Base-by-base conservation (phyloP, 2,888 invertebrate species). In the Rhingia campestris region DNA sequence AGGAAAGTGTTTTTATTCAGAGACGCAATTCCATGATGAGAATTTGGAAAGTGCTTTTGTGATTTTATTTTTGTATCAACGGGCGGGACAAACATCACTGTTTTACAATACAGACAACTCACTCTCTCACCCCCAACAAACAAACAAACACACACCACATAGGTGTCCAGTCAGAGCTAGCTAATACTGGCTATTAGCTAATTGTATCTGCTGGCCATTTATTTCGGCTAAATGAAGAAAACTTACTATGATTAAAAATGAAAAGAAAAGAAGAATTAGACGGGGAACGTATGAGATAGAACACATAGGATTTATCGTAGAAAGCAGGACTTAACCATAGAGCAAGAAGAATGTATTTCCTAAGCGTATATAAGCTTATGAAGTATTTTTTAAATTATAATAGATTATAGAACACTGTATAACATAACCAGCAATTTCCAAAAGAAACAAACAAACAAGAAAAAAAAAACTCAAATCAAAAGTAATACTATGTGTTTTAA, bases 11-110 rank as follows among this genome's bases (percentile, higher is more conserved):
- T 84, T 84, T 30, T 30, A 84, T 72, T 84, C 74, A 80, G 74
- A 84, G 80, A 80, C 79, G 72, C 77, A 64, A 82, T 82, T 82
- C 79, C 82, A 79, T 82, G 82, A 82, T 77, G 77, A 73, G 73
- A 69, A 58, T 77, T 82, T 61, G 73, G 73, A 82, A 82, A 79
- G 56, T 79, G 79, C 77, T 82, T 82, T 82, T 82, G 82, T 82
- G 82, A 82, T 82, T 73, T 77, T 74, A 69, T 74, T 74, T 64
- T 82, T 81, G 67, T 67, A 79, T 74, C 64, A 53, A 45, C 45
- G 67, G 81, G 67, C 45, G 63, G 54, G 56, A 63, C 67, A 56
- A 39, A 22, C 22, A 22, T 22, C 43, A 75, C 49, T 72, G 58
- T 69, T 76, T 64, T 70, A 72, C 35, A 58, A 70, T 35, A 66